phyloP scores from a whole-genome alignment of 2,797 vertebrate species.

The Myripristis jacobus region DNA sequence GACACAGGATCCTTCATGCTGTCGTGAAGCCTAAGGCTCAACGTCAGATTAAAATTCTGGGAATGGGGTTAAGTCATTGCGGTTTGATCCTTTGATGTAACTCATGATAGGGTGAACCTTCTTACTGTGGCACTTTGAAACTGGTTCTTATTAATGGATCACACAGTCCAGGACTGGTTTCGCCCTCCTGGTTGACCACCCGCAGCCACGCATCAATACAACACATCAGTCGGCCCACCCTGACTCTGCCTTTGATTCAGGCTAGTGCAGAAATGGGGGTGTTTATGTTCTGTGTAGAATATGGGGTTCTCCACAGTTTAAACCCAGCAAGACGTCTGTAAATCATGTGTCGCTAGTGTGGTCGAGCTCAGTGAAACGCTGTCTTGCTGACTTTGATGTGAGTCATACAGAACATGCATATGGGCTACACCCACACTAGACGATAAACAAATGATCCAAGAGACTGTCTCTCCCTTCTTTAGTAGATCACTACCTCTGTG shows the following conservation, averaged over 20 bases:
- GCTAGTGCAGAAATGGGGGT: conserved; percentile 50
- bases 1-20: conserved; percentile 29
- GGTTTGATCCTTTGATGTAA: conserved; percentile 82
- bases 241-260: conserved; percentile 64
- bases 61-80: conserved; percentile 81
- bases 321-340: conserved; percentile 59
- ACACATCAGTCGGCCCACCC: conserved; percentile 73
- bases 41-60: conserved; percentile 60
- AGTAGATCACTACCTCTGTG: conserved; percentile 35
- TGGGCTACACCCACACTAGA: conserved; percentile 62
- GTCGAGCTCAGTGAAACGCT: conserved; percentile 59
- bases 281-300: conserved; percentile 64
- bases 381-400: conserved; percentile 68
- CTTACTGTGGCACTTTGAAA: conserved; percentile 71
- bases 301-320: conserved; percentile 59
- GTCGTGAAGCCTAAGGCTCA: conserved; percentile 36
- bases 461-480: conserved; percentile 37
- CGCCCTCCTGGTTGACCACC: conserved; percentile 76
- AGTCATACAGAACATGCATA: conserved; percentile 70
- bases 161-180: conserved; percentile 71
- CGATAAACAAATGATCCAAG: conserved; percentile 75
- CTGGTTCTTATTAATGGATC: conserved; percentile 90
- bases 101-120: conserved; percentile 79
- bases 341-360: conserved; percentile 64
- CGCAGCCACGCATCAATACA: conserved; percentile 84